Evolutionary conservation across 2,113 vertebrate genomes (phyloP).

Genomic region (Cygnus atratus): DNA sequence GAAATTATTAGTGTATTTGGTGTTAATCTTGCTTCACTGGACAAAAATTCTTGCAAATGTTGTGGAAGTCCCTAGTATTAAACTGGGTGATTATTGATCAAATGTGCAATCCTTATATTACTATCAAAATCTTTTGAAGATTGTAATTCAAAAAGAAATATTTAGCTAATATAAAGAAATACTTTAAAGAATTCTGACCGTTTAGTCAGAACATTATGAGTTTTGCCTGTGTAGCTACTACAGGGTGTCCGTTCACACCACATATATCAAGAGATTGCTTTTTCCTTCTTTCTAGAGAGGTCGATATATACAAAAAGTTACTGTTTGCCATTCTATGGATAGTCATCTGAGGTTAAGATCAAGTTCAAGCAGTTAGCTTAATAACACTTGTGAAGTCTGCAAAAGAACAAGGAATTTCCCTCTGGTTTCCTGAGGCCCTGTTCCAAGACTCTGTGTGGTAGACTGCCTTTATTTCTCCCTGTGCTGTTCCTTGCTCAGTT

Average conservation of each 20-base stretch:
- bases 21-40: neutral
- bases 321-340: accelerated
- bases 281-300: neutral
- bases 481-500: neutral
- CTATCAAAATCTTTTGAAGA: neutral
- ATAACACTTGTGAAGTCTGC: neutral
- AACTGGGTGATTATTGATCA: neutral
- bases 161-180: neutral
- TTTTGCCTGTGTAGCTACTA: neutral
- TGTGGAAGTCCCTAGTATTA: neutral
- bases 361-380: neutral
- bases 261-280: neutral
- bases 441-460: neutral
- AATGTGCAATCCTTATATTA: neutral
- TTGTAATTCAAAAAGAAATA: neutral
- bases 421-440: neutral
- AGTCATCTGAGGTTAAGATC: neutral
- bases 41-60: neutral
- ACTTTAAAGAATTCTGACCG: neutral
- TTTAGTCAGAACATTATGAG: neutral
- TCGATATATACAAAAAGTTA: neutral
- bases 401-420: neutral
- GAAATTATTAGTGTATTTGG: neutral
- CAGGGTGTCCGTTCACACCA: neutral
- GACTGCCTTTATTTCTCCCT: neutral